These are phyloP conservation scores for Dryococelus australis DNA, from an alignment of 2,888 invertebrate species.

Conservation along the genomic window DNA sequence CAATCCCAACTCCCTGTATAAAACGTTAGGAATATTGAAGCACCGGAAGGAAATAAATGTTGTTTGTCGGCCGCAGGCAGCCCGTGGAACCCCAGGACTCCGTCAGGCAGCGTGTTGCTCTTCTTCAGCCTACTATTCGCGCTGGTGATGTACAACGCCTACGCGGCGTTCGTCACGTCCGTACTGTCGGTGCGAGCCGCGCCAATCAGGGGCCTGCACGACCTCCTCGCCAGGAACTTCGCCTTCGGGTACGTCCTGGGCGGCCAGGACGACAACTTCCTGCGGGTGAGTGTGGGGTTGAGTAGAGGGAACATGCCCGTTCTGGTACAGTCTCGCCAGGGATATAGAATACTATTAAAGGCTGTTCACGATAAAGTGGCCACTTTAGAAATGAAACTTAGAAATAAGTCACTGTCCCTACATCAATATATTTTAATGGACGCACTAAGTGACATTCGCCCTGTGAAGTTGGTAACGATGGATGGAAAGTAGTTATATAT, in stretches of 20 bases:
- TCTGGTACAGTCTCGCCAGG: no score
- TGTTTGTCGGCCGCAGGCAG: slow-evolving; percentile 59
- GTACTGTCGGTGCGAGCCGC: slow-evolving; percentile 67
- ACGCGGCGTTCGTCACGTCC: slow-evolving; percentile 72
- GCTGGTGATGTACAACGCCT: slow-evolving; percentile 70
- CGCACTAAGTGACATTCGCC: no score
- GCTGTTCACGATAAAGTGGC: no score
- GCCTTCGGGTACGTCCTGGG: slow-evolving; percentile 68
- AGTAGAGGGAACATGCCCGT: slow-evolving; percentile 41
- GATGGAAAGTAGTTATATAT: no score
- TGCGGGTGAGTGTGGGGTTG: slow-evolving; percentile 69
- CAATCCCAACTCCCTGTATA: no score
- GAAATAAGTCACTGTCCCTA: no score
- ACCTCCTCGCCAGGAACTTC: slow-evolving; percentile 66
- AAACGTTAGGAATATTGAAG: background rate
- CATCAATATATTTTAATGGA: no score
- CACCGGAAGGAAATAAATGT: background rate
- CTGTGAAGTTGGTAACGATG: no score
- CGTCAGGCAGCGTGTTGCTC: slow-evolving; percentile 66
- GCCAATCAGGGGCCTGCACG: slow-evolving; percentile 65
- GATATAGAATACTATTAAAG: no score
- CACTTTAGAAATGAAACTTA: no score
- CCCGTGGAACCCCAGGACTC: slow-evolving; percentile 64
- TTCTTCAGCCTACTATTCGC: slow-evolving; percentile 67
- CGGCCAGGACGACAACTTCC: slow-evolving; percentile 68